Percentiles rank a stretch among this genome's conserved stretches.
Conservation (phyloP, 35 echinoderm and acorn worm genomes). For the Apostichopus californicus region DNA sequence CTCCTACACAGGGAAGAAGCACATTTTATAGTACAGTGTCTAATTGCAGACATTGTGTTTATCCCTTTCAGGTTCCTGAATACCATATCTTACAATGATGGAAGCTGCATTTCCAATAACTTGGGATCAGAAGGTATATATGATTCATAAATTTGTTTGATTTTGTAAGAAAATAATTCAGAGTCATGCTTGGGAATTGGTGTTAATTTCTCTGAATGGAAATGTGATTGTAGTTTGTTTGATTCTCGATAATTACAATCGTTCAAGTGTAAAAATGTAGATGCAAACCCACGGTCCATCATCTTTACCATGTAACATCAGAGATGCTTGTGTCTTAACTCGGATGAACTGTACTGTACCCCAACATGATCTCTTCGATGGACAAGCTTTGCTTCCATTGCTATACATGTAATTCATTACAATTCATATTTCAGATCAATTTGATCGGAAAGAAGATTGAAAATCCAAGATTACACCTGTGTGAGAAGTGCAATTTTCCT, state of each 20-base stretch:
- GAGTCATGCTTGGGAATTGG: too few species aligned
- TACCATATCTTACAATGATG: too few species aligned
- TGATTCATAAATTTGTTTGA: background rate
- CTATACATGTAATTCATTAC: background rate
- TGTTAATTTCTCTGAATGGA: too few species aligned
- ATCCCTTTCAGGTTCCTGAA: too few species aligned
- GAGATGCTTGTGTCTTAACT: background rate
- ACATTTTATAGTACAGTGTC: too few species aligned
- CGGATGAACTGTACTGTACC: background rate
- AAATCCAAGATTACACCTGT: slow-evolving; percentile 89
- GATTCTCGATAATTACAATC: too few species aligned
- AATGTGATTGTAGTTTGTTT: too few species aligned
- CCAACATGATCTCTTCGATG: background rate
- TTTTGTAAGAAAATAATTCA: background rate
- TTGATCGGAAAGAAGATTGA: slow-evolving; percentile 88
- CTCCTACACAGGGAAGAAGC: too few species aligned
- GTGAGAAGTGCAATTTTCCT: slow-evolving; percentile 93
- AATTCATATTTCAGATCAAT: slow-evolving; percentile 59
- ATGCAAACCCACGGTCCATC: too few species aligned
- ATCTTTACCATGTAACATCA: background rate
- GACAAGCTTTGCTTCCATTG: background rate
- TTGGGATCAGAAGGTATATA: background rate
- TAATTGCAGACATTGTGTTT: too few species aligned
- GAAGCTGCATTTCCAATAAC: background rate
- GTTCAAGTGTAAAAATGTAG: background rate